Conservation (phyloP, 2,113 vertebrate species). For the Ammodytes marinus region DNA sequence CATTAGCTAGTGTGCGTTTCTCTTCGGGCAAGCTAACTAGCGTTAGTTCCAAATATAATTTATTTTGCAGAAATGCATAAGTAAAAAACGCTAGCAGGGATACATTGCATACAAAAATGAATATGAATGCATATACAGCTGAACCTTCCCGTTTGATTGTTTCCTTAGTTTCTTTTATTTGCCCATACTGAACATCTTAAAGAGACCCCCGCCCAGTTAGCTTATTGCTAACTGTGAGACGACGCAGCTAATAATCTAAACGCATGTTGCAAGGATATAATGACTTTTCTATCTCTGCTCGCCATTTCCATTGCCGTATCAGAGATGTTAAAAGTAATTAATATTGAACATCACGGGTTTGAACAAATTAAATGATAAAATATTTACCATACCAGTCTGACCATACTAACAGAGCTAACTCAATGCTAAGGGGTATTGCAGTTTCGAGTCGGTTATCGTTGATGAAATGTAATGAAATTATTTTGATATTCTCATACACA, state of each 20-base stretch:
- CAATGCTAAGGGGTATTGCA: no score
- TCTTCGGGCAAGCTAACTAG: not conserved
- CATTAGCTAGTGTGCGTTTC: not conserved
- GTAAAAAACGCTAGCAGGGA: rapidly evolving
- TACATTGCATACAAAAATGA: rapidly evolving
- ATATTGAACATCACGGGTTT: no score
- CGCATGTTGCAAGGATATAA: not conserved
- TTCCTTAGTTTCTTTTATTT: not conserved
- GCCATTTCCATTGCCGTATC: not conserved
- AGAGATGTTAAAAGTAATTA: no score
- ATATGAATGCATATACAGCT: rapidly evolving
- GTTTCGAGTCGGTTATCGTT: no score
- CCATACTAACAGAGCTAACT: no score
- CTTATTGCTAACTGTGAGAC: no score
- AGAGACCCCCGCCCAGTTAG: constrained; percentile 32
- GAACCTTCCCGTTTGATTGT: not conserved
- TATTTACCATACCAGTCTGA: no score
- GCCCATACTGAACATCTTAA: not conserved
- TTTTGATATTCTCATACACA: no score
- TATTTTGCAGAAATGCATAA: not conserved
- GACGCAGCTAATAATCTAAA: not conserved
- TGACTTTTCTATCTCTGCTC: no score
- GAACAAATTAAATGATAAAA: no score
- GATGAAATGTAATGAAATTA: no score
- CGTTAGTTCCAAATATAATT: not conserved